Percentiles rank a stretch among this genome's conserved stretches.
Evolutionary conservation across 2,113 vertebrate species (phyloP).

Genomic region (Pyrgilauda ruficollis): DNA sequence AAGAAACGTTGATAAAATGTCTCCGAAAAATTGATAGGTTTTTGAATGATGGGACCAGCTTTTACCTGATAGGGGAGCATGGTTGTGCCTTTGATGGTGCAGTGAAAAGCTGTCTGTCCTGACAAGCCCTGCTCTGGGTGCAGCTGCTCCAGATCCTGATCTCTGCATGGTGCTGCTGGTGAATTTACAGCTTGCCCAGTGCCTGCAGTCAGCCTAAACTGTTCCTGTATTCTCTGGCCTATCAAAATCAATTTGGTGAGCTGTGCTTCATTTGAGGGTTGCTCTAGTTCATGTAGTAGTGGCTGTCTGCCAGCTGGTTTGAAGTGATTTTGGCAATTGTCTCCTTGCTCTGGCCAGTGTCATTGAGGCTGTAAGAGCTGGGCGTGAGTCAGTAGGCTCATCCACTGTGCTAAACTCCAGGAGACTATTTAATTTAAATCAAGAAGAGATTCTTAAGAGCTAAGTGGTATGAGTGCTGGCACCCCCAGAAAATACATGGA

Average conservation of each 20-base stretch:
- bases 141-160: background rate
- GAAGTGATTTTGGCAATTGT: background rate
- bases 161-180: background rate
- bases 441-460: background rate
- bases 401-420: background rate
- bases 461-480: background rate
- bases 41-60: background rate
- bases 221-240: background rate
- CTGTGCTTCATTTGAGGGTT: background rate
- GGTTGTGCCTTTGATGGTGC: background rate
- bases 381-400: background rate
- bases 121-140: rapidly evolving
- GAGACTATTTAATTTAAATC: background rate
- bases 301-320: background rate
- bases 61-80: background rate
- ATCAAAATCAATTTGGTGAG: background rate
- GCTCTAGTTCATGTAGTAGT: background rate
- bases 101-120: background rate
- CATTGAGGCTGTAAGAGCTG: background rate
- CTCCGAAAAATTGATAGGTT: background rate
- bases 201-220: background rate
- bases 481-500: background rate
- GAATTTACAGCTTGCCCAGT: background rate
- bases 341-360: background rate
- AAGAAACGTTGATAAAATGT: background rate